Evolutionary conservation across 1,140 invertebrate species (phyloP), one percentile per base, ranked within the genome.

Genomic region (Calephelis nemesis): DNA sequence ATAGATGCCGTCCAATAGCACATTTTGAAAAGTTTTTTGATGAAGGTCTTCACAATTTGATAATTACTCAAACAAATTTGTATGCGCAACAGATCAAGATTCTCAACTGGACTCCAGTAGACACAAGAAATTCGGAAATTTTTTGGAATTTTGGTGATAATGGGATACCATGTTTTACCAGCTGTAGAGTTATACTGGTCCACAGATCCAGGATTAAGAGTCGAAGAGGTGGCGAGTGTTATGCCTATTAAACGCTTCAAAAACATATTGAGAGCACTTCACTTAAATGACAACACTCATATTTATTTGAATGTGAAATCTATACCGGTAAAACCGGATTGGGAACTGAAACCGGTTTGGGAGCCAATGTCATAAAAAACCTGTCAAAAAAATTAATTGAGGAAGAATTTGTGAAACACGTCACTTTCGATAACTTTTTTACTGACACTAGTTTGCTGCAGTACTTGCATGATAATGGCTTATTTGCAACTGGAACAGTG

Each of bases 351-450:
- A 81, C 73, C 67, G 64, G 75, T 40, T 74, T 92, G 72, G 85
- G 83, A 40, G 72, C 69, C 69, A 76, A 82, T 67, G 79, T 88
- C 60, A 81, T 88, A 70, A 71, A 69, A 45, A 78, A 77, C 76
- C 71, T 85, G 71, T 78, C 69, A 68, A 70, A 63, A 60, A 74
- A 71, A 67, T 65, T 72, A 67, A 74, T 19, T 67, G 62, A 66
- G 64, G 62, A 74, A 50, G 65, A 76, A 64, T 69, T 82, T 47
- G 30, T 30, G 30, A 30, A 63, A 30, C 69, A 71, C 66, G 72
- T 92, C 39, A 82, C 75, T 74, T 89, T 92, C 66, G 87, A 92
- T 68, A 92, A 92, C 69, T 92, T 75, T 83, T 92, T 92, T 78
- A 82, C 70, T 60, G 76, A 73, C 50, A 66, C 82, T 65, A 47